Percentiles rank a stretch among this genome's conserved stretches.
These are phyloP conservation scores for Labeo catla DNA, from an alignment of 2,113 vertebrate species.

Conservation along the genomic window DNA sequence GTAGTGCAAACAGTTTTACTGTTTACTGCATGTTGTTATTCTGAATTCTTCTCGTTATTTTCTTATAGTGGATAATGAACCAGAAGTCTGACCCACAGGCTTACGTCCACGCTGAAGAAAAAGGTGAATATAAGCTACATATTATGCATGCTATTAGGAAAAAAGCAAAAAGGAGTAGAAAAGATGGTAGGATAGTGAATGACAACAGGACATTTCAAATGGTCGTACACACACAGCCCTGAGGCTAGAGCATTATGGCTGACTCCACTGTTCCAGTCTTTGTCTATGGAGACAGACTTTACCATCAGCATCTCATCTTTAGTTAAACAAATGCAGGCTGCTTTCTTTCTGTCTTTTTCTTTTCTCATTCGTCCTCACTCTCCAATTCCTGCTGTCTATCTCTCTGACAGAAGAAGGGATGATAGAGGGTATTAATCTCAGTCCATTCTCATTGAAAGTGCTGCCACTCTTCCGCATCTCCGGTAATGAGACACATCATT, in stretches of 20 bases:
- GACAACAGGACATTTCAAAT: constrained; percentile 26
- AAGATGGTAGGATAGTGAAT: constrained; percentile 15
- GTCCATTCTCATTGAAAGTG: constrained; percentile 27
- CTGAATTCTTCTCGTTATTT: no score
- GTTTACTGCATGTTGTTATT: no score
- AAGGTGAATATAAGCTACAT: background rate
- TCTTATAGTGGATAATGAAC: no score
- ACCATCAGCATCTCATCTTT: constrained; percentile 29
- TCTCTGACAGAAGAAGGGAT: constrained; percentile 33
- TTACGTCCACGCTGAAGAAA: no score
- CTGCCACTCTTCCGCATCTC: constrained; percentile 30
- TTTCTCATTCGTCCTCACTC: background rate
- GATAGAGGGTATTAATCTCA: constrained; percentile 43
- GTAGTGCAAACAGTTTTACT: no score
- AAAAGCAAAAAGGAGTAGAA: background rate
- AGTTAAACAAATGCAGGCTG: constrained; percentile 30
- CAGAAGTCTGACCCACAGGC: no score
- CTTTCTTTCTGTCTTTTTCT: background rate
- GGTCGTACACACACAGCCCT: background rate
- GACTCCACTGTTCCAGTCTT: constrained; percentile 3
- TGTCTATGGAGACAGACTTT: constrained; percentile 11
- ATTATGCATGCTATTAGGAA: background rate
- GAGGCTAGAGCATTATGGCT: constrained; percentile 17
- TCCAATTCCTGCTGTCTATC: background rate
- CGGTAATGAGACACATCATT: constrained; percentile 33